Evolutionary conservation across 2,888 invertebrate species (phyloP).

Genomic region (Pilophorus perplexus): DNA sequence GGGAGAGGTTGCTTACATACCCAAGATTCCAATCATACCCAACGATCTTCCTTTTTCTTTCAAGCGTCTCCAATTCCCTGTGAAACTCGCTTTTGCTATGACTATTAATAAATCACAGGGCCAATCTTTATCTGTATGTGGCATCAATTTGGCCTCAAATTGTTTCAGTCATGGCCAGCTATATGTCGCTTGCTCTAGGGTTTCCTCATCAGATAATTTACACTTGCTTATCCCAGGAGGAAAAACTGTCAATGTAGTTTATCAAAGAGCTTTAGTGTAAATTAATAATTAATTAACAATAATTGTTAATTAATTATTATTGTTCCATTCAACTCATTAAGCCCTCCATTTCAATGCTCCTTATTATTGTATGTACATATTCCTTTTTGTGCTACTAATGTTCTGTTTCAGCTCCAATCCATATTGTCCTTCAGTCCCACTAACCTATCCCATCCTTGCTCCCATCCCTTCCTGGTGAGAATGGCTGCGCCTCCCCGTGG

Average conservation of each 20-base stretch:
- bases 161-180: constrained; percentile 45
- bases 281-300: too few relatives aligned
- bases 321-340: too few relatives aligned
- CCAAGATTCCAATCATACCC: constrained; percentile 40
- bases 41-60: constrained; percentile 37
- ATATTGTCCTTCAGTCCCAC: too few relatives aligned
- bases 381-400: too few relatives aligned
- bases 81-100: constrained; percentile 40
- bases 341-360: too few relatives aligned
- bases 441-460: too few relatives aligned
- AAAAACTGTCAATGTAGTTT: constrained; percentile 27
- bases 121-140: constrained; percentile 23
- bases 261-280: constrained; percentile 1
- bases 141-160: not conserved
- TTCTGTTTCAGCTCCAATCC: too few relatives aligned
- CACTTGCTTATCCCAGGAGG: constrained; percentile 13
- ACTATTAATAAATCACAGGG: constrained; percentile 22
- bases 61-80: constrained; percentile 42
- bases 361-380: too few relatives aligned
- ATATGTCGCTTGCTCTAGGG: constrained; percentile 49
- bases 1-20: too few relatives aligned
- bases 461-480: too few relatives aligned
- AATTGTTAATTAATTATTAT: too few relatives aligned
- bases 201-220: constrained; percentile 25
- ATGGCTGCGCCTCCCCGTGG: too few relatives aligned